These are phyloP conservation scores for Caenorhabditis brenneri DNA, from an alignment of 1,140 invertebrate genomes.

Conservation along the genomic window DNA sequence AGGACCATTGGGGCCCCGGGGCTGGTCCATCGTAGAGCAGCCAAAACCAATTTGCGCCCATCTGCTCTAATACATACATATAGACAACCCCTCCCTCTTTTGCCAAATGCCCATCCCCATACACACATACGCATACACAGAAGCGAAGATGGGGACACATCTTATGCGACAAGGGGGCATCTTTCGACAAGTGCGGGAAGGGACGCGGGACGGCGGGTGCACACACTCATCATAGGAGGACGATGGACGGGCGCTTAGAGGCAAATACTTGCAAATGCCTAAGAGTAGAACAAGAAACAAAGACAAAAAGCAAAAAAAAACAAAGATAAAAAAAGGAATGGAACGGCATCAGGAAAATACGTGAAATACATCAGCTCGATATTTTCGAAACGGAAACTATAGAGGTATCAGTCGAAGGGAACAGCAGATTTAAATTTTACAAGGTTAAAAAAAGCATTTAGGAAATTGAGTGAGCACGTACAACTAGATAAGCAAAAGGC, in stretches of 20 bases:
- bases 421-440: no score
- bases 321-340: neutral
- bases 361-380: no score
- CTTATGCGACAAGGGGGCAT: conserved; percentile 42
- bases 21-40: conserved; percentile 37
- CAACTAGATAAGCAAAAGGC: no score
- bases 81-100: conserved; percentile 9
- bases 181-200: conserved; percentile 41
- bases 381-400: no score
- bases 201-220: conserved; percentile 21
- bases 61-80: conserved; percentile 43
- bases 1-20: conserved; percentile 29
- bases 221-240: conserved; percentile 30
- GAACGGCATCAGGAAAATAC: conserved; percentile 10
- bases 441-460: no score
- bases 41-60: conserved; percentile 43
- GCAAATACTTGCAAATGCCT: conserved; percentile 20
- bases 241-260: conserved; percentile 19
- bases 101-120: conserved; percentile 33
- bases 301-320: neutral
- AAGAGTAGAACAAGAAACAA: conserved; percentile 26
- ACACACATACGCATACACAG: conserved; percentile 43
- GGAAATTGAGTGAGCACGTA: no score
- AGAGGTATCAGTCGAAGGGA: no score
- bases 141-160: conserved; percentile 38